phyloP scores from a whole-genome alignment of 2,888 invertebrate species.

The Scaptomyza caliginosa region DNA sequence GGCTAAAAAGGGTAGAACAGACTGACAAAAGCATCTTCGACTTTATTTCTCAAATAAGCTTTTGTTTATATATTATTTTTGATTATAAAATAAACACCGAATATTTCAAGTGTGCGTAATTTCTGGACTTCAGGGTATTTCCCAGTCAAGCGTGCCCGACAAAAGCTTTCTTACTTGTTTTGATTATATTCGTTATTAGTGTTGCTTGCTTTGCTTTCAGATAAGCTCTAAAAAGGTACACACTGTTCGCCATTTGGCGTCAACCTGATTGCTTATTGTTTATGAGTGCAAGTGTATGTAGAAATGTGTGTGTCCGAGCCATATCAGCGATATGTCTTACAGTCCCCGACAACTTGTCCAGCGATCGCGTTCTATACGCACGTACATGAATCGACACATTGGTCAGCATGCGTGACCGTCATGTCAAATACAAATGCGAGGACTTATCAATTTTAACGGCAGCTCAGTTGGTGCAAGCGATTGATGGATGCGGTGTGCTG shows the following conservation, averaged over 20 bases:
- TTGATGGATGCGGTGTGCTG: slow-evolving; percentile 31
- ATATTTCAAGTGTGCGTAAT: background rate
- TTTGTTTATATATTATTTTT: no score
- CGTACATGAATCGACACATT: slow-evolving; percentile 12
- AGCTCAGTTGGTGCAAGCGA: slow-evolving; percentile 10
- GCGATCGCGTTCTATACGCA: slow-evolving; percentile 14
- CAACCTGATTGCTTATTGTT: slow-evolving; percentile 37
- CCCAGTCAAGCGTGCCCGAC: background rate
- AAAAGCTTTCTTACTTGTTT: background rate
- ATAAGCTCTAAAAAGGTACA: slow-evolving; percentile 45
- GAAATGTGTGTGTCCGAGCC: slow-evolving; percentile 18
- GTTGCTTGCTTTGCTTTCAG: slow-evolving; percentile 28
- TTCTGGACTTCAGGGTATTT: background rate
- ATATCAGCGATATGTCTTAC: slow-evolving; percentile 72
- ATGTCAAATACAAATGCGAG: slow-evolving; percentile 58
- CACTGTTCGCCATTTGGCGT: slow-evolving; percentile 16
- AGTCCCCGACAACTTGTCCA: slow-evolving; percentile 37
- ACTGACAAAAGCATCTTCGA: background rate
- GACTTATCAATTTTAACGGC: slow-evolving; percentile 47
- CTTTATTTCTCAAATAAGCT: no score
- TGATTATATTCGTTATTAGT: slow-evolving; percentile 25
- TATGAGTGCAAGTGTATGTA: slow-evolving; percentile 1
- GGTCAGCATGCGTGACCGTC: slow-evolving; percentile 60
- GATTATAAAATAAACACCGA: no score
- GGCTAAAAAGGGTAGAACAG: background rate